Percentiles rank a stretch among this genome's conserved stretches.
phyloP scores from a whole-genome alignment of 2,888 invertebrate genomes.

The Philonicus albiceps region DNA sequence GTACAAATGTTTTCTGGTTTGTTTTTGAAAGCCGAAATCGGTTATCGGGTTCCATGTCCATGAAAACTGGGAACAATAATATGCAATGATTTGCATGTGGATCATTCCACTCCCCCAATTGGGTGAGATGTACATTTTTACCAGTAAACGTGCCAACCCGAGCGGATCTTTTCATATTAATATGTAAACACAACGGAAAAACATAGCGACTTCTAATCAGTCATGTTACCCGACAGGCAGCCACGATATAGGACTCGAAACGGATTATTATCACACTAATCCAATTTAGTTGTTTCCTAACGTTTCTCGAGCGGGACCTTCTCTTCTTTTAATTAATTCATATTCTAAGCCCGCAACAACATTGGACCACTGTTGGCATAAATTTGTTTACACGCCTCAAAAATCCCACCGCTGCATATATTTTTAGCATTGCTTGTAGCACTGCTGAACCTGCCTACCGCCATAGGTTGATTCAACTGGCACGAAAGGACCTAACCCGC shows the following conservation, averaged over 20 bases:
- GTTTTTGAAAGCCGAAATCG: neutral
- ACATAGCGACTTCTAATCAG: slow-evolving; percentile 40
- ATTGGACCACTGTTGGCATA: neutral
- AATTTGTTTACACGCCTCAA: slow-evolving; percentile 25
- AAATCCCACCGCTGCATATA: neutral
- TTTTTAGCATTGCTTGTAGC: neutral
- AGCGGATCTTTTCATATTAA: neutral
- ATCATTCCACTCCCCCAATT: neutral
- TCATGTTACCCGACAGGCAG: slow-evolving; percentile 32
- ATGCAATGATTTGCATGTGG: slow-evolving; percentile 6
- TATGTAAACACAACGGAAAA: slow-evolving; percentile 14
- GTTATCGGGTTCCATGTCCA: neutral
- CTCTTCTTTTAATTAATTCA: slow-evolving; percentile 46
- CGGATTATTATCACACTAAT: slow-evolving; percentile 42
- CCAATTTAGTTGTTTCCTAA: slow-evolving; percentile 43
- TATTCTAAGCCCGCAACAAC: slow-evolving; percentile 45
- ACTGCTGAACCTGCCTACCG: neutral
- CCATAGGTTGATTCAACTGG: neutral
- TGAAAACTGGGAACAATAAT: neutral
- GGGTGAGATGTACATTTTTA: neutral
- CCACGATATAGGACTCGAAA: slow-evolving; percentile 34
- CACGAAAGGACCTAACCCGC: slow-evolving; percentile 45
- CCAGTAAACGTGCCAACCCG: neutral
- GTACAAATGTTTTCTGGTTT: slow-evolving; percentile 31
- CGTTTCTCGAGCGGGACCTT: slow-evolving; percentile 14